phyloP scores from a whole-genome alignment of 2,113 vertebrate species.

The Procapra przewalskii region DNA sequence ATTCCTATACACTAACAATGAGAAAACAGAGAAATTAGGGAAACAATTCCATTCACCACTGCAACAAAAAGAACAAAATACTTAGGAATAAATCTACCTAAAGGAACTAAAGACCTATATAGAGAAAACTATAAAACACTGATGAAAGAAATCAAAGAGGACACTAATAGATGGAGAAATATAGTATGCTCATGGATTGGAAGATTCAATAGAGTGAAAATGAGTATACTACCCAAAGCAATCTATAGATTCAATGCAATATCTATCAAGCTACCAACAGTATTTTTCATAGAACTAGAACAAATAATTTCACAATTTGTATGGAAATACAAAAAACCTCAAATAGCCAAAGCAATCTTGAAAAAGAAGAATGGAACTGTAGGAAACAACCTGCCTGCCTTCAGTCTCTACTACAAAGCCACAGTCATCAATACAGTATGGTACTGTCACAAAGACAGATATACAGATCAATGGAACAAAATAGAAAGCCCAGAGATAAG shows the following conservation, averaged over 20 bases:
- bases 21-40: not conserved
- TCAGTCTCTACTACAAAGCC: not conserved
- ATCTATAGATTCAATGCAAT: not conserved
- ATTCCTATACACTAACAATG: not conserved
- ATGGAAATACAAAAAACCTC: not conserved
- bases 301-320: not conserved
- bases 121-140: not conserved
- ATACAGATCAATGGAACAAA: not conserved
- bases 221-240: not conserved
- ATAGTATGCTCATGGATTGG: not conserved
- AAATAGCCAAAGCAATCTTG: not conserved
- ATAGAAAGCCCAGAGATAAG: not conserved
- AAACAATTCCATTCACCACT: not conserved
- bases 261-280: fast-evolving
- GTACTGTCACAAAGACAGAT: not conserved
- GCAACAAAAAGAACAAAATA: not conserved
- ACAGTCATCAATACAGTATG: not conserved
- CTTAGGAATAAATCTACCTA: not conserved
- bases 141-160: not conserved
- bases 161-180: not conserved
- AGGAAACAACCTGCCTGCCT: not conserved
- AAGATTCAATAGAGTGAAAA: not conserved
- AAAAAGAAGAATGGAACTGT: not conserved
- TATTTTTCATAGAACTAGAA: not conserved
- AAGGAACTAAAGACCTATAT: not conserved